Percentiles rank a stretch among this genome's conserved stretches.
These are phyloP conservation scores for Enteromius thamalakanensis DNA, from an alignment of 2,797 vertebrate species.

Conservation along the genomic window DNA sequence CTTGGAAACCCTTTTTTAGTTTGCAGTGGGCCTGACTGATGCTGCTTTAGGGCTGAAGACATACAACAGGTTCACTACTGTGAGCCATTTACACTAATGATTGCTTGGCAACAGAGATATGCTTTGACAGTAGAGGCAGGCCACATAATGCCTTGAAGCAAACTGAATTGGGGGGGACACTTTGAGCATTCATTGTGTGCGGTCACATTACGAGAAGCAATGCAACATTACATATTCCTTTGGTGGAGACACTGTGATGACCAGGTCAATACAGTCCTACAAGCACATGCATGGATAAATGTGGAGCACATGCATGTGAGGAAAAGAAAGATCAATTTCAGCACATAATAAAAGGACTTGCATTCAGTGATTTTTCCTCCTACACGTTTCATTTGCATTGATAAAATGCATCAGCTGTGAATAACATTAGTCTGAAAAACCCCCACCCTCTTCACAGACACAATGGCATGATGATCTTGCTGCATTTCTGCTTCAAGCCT, in stretches of 20 bases:
- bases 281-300: neutral
- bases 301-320: neutral
- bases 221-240: conserved; percentile 84
- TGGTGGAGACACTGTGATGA: conserved; percentile 89
- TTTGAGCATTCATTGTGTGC: neutral
- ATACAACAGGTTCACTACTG: conserved; percentile 59
- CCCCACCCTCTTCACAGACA: neutral
- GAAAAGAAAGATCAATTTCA: neutral
- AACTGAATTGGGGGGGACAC: neutral
- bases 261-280: conserved; percentile 97
- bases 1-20: conserved; percentile 60
- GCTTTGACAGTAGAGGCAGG: neutral
- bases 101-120: neutral
- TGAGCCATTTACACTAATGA: conserved; percentile 1
- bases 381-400: neutral
- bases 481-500: neutral
- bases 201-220: neutral
- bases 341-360: neutral
- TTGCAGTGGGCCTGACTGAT: conserved; percentile 84
- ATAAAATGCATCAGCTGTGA: neutral
- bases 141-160: neutral
- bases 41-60: conserved; percentile 83
- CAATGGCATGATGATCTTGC: neutral
- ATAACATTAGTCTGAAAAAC: neutral
- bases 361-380: neutral